A percentile compares a stretch with the other conserved stretches of the same genome.
Conservation (phyloP, 1,140 invertebrate species). For the Drosophila burlai region DNA sequence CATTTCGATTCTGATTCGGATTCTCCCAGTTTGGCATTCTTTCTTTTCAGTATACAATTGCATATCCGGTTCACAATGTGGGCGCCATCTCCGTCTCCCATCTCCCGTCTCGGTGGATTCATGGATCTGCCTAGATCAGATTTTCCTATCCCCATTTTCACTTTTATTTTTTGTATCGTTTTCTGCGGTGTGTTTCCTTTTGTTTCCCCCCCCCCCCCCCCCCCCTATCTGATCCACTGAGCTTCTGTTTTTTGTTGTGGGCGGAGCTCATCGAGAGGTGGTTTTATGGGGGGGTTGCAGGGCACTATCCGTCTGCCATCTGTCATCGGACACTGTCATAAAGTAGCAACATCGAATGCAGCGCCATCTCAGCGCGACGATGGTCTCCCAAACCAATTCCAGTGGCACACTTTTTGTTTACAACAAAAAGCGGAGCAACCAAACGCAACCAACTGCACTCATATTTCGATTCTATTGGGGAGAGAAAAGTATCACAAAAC, state of each 20-base stretch:
- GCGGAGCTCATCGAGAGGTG: slow-evolving; percentile 24
- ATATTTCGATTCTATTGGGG: neutral
- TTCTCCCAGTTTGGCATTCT: slow-evolving; percentile 53
- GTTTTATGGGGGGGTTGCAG: neutral
- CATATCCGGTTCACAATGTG: slow-evolving; percentile 80
- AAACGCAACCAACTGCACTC: slow-evolving; percentile 3
- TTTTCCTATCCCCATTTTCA: slow-evolving; percentile 11
- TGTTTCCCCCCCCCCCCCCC: neutral
- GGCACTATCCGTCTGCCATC: slow-evolving; percentile 57
- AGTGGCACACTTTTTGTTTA: slow-evolving; percentile 59
- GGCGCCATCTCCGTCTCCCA: slow-evolving; percentile 56
- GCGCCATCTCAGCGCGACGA: neutral
- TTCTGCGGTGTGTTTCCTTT: slow-evolving; percentile 21
- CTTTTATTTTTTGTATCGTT: slow-evolving; percentile 5
- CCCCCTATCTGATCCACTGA: slow-evolving; percentile 15
- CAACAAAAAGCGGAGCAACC: slow-evolving; percentile 7
- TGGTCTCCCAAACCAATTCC: slow-evolving; percentile 25
- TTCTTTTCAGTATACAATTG: slow-evolving; percentile 69
- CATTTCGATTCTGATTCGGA: slow-evolving; percentile 43
- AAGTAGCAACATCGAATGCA: slow-evolving; percentile 24
- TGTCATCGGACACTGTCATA: slow-evolving; percentile 74
- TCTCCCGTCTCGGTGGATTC: neutral
- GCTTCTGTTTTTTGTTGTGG: slow-evolving; percentile 22
- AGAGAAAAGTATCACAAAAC: neutral
- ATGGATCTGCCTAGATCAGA: slow-evolving; percentile 48